phyloP scores from a whole-genome alignment of 2,113 vertebrate species.

The Gallinago paraguaiae region DNA sequence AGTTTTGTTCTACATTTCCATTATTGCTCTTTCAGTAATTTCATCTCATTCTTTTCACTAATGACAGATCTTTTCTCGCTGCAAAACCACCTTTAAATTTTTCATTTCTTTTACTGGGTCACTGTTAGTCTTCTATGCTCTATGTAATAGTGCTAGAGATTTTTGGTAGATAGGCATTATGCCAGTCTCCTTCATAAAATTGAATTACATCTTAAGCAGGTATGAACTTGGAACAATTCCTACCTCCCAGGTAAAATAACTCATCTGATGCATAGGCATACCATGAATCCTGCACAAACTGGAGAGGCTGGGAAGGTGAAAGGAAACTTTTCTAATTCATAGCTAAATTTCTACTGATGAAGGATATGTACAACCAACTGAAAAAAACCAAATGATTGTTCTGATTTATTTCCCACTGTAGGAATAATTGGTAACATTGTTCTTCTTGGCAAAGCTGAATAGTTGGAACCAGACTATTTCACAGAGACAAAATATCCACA shows the following conservation, averaged over 20 bases:
- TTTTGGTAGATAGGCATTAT: conserved; percentile 34
- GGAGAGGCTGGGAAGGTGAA: neutral
- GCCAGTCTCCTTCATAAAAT: conserved; percentile 55
- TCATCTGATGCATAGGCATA: neutral
- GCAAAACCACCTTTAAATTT: conserved; percentile 4
- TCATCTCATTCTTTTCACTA: neutral
- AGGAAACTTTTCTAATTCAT: neutral
- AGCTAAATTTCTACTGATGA: conserved; percentile 37
- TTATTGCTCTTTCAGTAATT: conserved; percentile 14
- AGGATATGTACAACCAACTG: conserved; percentile 32
- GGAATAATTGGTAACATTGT: conserved; percentile 68
- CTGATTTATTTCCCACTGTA: conserved; percentile 62
- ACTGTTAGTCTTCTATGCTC: conserved; percentile 23
- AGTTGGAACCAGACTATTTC: conserved; percentile 55
- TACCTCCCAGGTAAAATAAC: conserved; percentile 61
- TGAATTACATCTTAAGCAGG: conserved; percentile 44
- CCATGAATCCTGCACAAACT: neutral
- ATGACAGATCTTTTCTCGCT: conserved; percentile 35
- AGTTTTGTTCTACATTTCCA: neutral
- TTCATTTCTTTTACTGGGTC: conserved; percentile 21
- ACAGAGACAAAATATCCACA: conserved; percentile 64
- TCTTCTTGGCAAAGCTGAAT: conserved; percentile 63
- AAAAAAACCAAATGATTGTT: conserved; percentile 38
- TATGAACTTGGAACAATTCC: conserved; percentile 51
- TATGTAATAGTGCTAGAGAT: conserved; percentile 10